These are phyloP conservation scores for Erethizon dorsatum DNA, from an alignment of 2,797 vertebrate species.

Conservation along the genomic window DNA sequence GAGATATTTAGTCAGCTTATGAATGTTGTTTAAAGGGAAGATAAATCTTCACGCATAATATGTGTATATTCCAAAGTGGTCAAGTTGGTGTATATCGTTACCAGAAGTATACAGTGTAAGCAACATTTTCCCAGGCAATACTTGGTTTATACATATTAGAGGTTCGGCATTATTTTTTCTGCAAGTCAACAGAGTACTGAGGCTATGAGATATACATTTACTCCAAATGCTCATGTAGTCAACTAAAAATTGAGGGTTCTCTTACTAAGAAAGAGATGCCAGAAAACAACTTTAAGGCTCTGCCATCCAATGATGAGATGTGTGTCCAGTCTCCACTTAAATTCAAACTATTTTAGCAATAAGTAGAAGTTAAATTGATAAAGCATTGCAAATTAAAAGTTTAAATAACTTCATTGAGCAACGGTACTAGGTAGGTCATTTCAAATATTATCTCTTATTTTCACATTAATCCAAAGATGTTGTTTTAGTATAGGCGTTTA, in stretches of 20 bases:
- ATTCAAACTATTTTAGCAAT: slow-evolving; percentile 42
- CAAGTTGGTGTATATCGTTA: not conserved
- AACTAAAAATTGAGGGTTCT: not conserved
- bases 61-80: not conserved
- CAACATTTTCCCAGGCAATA: not conserved
- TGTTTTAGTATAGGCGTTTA: not conserved
- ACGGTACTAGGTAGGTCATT: not conserved
- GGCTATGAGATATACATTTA: not conserved
- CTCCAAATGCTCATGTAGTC: not conserved
- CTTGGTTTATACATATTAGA: not conserved
- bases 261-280: not conserved
- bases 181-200: not conserved
- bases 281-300: not conserved
- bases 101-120: not conserved
- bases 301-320: not conserved
- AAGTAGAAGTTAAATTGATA: not conserved
- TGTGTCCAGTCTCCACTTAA: slow-evolving; percentile 13
- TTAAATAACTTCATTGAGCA: not conserved
- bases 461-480: not conserved
- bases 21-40: not conserved
- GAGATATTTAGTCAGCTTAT: not conserved
- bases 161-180: not conserved
- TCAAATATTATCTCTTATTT: not conserved
- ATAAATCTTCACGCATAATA: not conserved
- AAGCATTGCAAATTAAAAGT: not conserved